Evolutionary conservation across 2,797 vertebrate genomes (phyloP), one percentile per base, ranked within the genome.

Genomic region (Pyrrhura leucotis): DNA sequence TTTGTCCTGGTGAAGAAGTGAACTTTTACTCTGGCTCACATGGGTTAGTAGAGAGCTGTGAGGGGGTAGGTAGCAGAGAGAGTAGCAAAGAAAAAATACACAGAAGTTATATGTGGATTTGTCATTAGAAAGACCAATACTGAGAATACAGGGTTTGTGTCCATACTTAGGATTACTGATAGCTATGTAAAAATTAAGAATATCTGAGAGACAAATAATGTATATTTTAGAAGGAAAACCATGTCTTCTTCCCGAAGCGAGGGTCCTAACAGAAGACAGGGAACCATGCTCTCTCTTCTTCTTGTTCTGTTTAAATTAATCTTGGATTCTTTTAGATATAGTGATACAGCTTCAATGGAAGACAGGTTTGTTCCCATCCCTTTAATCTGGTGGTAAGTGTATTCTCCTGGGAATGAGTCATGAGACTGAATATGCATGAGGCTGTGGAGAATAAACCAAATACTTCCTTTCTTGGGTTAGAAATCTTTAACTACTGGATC

Each of bases 301-400:
- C 33, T 76, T 51, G 6, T 74, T 83, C 40, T 71, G 2, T n/a
- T 77, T 63, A 77, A 77, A 83, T 45, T 89, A 35, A 74, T 92
- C 73, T 68, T 93, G 53, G 48, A 92, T 92, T 89, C 83, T 84
- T 81, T 83, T 33, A 50, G 73, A 88, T 78, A 54, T 37, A 39
- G 44, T 75, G 66, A 59, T 39, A 47, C 39, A 62, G 39, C 58
- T 93, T 81, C 12, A 4, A 0, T 1, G 5, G 69, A 63, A 62
- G 45, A 35, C 58, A 86, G 45, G 19, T 84, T 83, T 94, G n/a
- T 80, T 91, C n/a, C 63, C 42, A n/a, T 69, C 20, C 39, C 88
- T 95, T 89, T 92, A 66, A 74, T 62, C 66, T 73, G 33, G 42
- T 42, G 68, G 26, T 54, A 54, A 29, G 66, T 28, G 4, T 22